phyloP scores from a whole-genome alignment of 2,888 invertebrate species.

The Tolmerus cingulatus region DNA sequence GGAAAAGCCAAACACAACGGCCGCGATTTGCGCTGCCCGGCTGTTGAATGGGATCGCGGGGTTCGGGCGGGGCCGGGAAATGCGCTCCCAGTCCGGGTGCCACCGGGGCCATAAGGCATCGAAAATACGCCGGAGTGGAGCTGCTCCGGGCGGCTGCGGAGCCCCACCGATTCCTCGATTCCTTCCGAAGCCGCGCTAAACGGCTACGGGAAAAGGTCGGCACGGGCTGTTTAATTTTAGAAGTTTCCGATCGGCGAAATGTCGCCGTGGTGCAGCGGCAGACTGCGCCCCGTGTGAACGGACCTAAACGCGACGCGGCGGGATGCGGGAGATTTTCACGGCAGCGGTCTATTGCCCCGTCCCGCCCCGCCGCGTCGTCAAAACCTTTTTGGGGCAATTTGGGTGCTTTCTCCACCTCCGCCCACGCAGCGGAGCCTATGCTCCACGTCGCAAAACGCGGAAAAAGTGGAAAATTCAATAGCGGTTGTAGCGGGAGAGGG shows the following conservation, averaged over 20 bases:
- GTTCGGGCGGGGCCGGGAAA: not conserved
- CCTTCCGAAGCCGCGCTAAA: not conserved
- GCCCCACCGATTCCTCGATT: not conserved
- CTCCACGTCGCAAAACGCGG: not conserved
- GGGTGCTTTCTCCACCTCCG: not conserved
- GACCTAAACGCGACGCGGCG: not conserved
- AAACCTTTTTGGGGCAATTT: not conserved
- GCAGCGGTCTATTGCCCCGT: not conserved
- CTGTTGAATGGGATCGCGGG: not conserved
- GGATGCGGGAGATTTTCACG: not conserved
- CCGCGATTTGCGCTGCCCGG: not conserved
- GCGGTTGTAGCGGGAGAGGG: not conserved
- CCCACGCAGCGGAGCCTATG: not conserved
- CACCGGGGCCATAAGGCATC: not conserved
- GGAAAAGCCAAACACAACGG: not conserved
- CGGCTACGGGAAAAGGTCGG: not conserved
- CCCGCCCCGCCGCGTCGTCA: not conserved
- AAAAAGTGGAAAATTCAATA: not conserved
- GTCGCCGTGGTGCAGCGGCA: not conserved
- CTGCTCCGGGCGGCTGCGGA: not conserved
- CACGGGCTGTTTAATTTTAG: conserved; percentile 27
- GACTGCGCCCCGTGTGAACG: not conserved
- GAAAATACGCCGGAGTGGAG: not conserved
- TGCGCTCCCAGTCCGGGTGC: not conserved
- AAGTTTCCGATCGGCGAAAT: not conserved